Percentiles rank a stretch among this genome's conserved stretches.
Evolutionary conservation across 2,888 invertebrate species (phyloP).

Genomic region (Zygothrica quintamaculata): DNA sequence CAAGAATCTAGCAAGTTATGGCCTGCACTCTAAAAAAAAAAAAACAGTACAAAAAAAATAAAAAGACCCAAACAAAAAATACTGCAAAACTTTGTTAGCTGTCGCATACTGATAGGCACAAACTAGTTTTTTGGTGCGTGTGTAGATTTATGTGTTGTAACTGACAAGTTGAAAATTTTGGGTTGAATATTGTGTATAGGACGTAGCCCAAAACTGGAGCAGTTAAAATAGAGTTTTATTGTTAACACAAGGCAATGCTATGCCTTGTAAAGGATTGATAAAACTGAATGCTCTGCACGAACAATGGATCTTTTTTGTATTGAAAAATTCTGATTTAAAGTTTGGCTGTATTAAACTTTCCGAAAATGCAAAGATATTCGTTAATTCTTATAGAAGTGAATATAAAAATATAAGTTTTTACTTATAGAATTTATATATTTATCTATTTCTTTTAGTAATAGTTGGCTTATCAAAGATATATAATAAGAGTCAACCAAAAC

Average conservation of each 20-base stretch:
- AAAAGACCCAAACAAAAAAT: conserved; percentile 47
- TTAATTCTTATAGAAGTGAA: too few species aligned
- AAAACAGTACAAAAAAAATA: too few species aligned
- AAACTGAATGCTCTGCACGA: conserved; percentile 2
- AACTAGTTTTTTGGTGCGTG: conserved; percentile 23
- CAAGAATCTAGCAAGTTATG: conserved; percentile 14
- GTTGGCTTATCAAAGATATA: too few species aligned
- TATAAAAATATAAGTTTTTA: too few species aligned
- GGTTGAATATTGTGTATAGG: conserved; percentile 22
- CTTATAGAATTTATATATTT: too few species aligned
- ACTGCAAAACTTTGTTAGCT: conserved; percentile 60
- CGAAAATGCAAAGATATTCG: too few species aligned
- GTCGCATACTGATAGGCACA: conserved; percentile 59
- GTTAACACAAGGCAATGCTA: conserved; percentile 14
- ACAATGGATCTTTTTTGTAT: too few species aligned
- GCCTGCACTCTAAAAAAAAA: conserved; percentile 18
- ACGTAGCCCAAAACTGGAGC: not conserved
- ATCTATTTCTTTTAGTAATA: too few species aligned
- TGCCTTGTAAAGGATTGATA: not conserved
- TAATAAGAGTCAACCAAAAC: too few species aligned
- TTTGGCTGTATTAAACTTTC: too few species aligned
- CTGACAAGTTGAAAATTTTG: conserved; percentile 61
- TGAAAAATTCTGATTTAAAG: too few species aligned
- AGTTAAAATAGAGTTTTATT: conserved; percentile 33
- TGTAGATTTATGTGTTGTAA: conserved; percentile 63